Evolutionary conservation across 2,113 vertebrate genomes (phyloP).

Genomic region (Ctenomys sociabilis): DNA sequence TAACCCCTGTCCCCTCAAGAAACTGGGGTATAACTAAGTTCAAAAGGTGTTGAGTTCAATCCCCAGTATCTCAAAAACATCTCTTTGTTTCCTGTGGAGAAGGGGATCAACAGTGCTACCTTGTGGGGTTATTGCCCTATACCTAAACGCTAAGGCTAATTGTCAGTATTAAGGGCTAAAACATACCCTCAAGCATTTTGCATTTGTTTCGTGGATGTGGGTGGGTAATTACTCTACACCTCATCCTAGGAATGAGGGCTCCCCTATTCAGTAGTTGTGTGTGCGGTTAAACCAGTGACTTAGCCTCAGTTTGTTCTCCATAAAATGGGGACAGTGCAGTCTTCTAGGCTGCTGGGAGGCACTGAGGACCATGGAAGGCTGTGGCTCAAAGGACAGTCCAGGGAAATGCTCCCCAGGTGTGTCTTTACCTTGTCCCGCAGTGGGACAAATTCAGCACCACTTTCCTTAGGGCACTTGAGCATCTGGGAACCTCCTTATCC

Average conservation of each 20-base stretch:
- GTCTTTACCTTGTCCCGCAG: not conserved
- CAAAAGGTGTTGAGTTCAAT: not conserved
- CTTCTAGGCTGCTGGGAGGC: not conserved
- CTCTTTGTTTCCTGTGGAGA: not conserved
- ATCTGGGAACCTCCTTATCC: not conserved
- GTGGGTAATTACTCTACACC: not conserved
- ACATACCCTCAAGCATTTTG: not conserved
- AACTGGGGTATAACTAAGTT: not conserved
- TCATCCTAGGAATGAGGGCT: not conserved
- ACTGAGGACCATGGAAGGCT: not conserved
- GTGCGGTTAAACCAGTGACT: not conserved
- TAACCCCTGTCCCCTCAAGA: not conserved
- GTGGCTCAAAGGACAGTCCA: not conserved
- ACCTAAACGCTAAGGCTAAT: not conserved
- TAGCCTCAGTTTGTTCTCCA: not conserved
- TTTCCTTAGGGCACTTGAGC: not conserved
- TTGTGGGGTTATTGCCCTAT: not conserved
- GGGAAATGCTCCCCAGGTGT: not conserved
- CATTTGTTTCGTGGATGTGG: not conserved
- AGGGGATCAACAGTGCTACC: not conserved
- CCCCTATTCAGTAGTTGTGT: not conserved
- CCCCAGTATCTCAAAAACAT: not conserved
- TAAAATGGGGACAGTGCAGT: not conserved
- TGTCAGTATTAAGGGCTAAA: not conserved
- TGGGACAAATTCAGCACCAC: not conserved